Evolutionary conservation across 1,140 invertebrate species (phyloP), one percentile per base, ranked within the genome.

Genomic region (Orussus abietinus): DNA sequence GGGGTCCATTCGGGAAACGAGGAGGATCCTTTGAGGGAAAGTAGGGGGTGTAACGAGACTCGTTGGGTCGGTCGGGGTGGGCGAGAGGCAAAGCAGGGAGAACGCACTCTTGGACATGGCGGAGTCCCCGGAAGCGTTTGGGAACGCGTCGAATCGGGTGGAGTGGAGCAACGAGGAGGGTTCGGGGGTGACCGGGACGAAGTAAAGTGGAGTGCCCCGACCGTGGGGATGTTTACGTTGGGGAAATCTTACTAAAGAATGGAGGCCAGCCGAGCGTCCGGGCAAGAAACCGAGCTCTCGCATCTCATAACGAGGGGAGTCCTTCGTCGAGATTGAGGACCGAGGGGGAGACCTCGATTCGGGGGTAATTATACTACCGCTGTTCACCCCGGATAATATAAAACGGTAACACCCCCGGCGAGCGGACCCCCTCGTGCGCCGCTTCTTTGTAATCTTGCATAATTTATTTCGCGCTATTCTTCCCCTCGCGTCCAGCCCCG

Each of bases 391-490:
- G 47, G 54, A 60, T 61, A 59, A 66, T 62, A 66, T 45, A 51
- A 50, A 53, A 60, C 55, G 38, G 53, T 52, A 45, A 55, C 47
- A 49, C 47, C 42, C 46, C 41, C 49, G 38, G 31, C 37, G 48
- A 37, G 40, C 39, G 35, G 48, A n/a, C 39, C 45, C 32, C 53
- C 57, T 58, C 54, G 38, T 34, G 43, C 41, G 33, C 38, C 34
- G 45, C 42, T 37, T 45, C 55, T 63, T 63, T 67, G 64, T 65
- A 59, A 67, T 67, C 62, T 63, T 55, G 62, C 64, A 65, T 67
- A 67, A 67, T 67, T 64, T 67, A 67, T 67, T 64, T 67, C 59
- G 59, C 54, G 49, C 55, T 57, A 58, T 61, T 59, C 57, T 62
- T 49, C 57, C 52, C 54, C 53, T 45, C 46, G 44, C n/a, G n/a